A percentile compares a stretch with the other conserved stretches of the same genome.
Conservation (phyloP, 1,140 invertebrate species). For the Stenopsyche tienmushanensis region DNA sequence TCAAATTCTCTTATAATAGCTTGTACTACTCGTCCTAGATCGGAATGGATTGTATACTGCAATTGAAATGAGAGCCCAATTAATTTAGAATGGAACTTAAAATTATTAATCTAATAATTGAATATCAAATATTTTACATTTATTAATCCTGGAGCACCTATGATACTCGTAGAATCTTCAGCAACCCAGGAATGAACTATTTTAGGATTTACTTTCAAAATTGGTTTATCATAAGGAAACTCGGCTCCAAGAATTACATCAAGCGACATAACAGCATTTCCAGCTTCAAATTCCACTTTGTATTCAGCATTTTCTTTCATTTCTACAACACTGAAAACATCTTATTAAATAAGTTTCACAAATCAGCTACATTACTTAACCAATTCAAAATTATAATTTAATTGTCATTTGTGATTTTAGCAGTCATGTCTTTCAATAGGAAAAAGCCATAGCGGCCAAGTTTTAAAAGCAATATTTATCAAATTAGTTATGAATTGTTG, state of each 20-base stretch:
- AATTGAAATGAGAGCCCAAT: constrained; percentile 41
- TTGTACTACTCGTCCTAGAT: constrained; percentile 75
- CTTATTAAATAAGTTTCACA: not conserved
- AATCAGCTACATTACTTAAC: not conserved
- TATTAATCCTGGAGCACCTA: constrained; percentile 68
- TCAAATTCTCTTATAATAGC: constrained; percentile 76
- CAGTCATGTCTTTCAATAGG: not conserved
- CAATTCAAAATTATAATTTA: not conserved
- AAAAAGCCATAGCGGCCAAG: too few relatives aligned
- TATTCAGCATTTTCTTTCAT: constrained; percentile 69
- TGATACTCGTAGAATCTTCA: constrained; percentile 64
- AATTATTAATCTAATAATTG: not conserved
- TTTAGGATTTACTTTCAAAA: constrained; percentile 64
- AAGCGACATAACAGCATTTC: constrained; percentile 62
- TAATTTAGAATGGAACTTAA: not conserved
- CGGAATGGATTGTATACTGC: constrained; percentile 72
- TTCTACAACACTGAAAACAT: constrained; percentile 66
- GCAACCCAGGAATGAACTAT: constrained; percentile 69
- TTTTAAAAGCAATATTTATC: too few relatives aligned
- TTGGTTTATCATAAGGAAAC: constrained; percentile 74
- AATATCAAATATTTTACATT: constrained; percentile 55
- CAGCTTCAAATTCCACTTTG: constrained; percentile 65
- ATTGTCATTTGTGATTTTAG: not conserved
- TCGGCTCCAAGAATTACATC: constrained; percentile 64
- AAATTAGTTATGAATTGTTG: too few relatives aligned